A percentile compares a stretch with the other conserved stretches of the same genome.
Evolutionary conservation across 2,888 invertebrate species (phyloP).

Genomic region (Anorthoa munda): DNA sequence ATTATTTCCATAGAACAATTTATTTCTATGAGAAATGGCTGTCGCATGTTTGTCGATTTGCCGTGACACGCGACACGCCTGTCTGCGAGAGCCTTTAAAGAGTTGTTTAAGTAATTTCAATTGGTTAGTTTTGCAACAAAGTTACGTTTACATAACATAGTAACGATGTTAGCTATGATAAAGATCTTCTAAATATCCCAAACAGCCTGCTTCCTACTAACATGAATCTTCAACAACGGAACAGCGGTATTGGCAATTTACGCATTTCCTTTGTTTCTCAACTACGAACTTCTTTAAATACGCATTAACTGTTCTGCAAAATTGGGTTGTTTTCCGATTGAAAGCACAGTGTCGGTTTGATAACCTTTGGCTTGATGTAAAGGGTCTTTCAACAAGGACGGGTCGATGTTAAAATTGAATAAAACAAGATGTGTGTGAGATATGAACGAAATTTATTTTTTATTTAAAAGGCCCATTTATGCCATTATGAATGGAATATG

Average conservation of each 20-base stretch:
- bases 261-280: slow-evolving; percentile 25
- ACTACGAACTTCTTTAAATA: background rate
- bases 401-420: too few relatives aligned
- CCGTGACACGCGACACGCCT: too few relatives aligned
- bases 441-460: too few relatives aligned
- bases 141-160: background rate
- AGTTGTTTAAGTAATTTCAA: background rate
- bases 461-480: too few relatives aligned
- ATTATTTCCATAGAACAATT: too few relatives aligned
- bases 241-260: slow-evolving; percentile 15
- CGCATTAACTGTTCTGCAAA: background rate
- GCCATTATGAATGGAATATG: too few relatives aligned
- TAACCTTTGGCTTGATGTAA: background rate
- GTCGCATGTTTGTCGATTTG: too few relatives aligned
- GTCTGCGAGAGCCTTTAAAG: background rate
- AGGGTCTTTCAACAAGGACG: too few relatives aligned
- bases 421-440: too few relatives aligned
- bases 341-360: background rate
- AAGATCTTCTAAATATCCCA: slow-evolving; percentile 19
- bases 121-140: background rate
- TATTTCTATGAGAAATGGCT: too few relatives aligned
- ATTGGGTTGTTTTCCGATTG: background rate
- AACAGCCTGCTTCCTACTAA: slow-evolving; percentile 21
- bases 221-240: slow-evolving; percentile 10
- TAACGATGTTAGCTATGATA: slow-evolving; percentile 22